Evolutionary conservation across 2,888 invertebrate genomes (phyloP), one percentile per base, ranked within the genome.

Genomic region (Euproctis similis): DNA sequence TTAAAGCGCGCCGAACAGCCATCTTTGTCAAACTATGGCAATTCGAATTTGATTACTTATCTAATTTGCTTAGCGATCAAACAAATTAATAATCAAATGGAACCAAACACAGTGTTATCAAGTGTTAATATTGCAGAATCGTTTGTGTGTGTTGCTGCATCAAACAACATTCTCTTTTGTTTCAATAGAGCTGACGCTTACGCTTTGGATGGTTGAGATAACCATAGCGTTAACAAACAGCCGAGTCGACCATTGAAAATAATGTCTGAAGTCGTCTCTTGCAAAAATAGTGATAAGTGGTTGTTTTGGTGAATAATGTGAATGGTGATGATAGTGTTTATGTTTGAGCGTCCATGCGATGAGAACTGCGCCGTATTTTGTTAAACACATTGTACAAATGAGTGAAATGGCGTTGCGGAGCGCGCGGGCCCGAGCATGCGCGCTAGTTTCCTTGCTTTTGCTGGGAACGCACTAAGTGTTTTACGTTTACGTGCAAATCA

Each of bases 351-450:
- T 73, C 55, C 61, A 63, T 70, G 65, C 68, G 64, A 76, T 70
- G 70, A 76, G 59, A 81, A 80, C 68, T 81, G 76, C 84, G 84
- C 73, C 72, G 75, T 77, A 82, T 78, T 81, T 80, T 72, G 72
- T 68, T 62, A 74, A 74, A 77, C 69, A 80, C 80, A 81, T 80
- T 82, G 81, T 70, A 66, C 76, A 78, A 65, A 85, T 74, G 76
- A 81, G 80, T 81, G 82, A 76, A 82, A 82, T 84, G 81, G 82
- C 81, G 82, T 71, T 81, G 78, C 71, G 75, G 74, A 80, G 81
- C 76, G 84, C 82, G 82, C 82, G 81, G 80, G 73, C 76, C 74
- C 69, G 75, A 74, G 84, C 84, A 84, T 84, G 84, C 84, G 84
- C 82, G 81, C 81, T 75, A 80, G 80, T 82, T 76, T 75, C 73